Evolutionary conservation across 2,888 invertebrate genomes (phyloP), one percentile per base, ranked within the genome.

Genomic region (Macaria notata): DNA sequence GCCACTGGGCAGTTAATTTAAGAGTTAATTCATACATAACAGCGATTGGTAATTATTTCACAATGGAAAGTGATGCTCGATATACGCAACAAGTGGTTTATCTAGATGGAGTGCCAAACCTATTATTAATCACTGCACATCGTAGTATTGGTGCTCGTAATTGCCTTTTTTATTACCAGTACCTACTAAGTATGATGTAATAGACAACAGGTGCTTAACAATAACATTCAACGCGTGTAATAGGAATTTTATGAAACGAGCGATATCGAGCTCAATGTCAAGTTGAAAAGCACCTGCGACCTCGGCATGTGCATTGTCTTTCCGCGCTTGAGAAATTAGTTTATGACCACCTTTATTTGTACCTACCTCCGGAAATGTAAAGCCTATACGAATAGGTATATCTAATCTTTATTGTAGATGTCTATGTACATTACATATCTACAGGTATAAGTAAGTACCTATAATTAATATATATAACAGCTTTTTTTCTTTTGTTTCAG

Each of bases 401-500:
- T 3, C 39, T 39, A n/a, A n/a, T n/a, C n/a, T n/a, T n/a, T n/a
- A n/a, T n/a, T n/a, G n/a, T n/a, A n/a, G n/a, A n/a, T n/a, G n/a
- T n/a, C n/a, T n/a, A n/a, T n/a, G n/a, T n/a, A n/a, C n/a, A n/a
- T n/a, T n/a, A n/a, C n/a, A n/a, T n/a, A n/a, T n/a, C n/a, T n/a
- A n/a, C 5, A n/a, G n/a, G 8, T 9, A 41, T 47, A 55, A n/a
- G n/a, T n/a, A n/a, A n/a, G n/a, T n/a, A n/a, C n/a, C n/a, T n/a
- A n/a, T n/a, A n/a, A n/a, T n/a, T n/a, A n/a, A n/a, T n/a, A n/a
- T n/a, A n/a, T n/a, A n/a, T n/a, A n/a, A n/a, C n/a, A n/a, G n/a
- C n/a, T n/a, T n/a, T n/a, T n/a, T n/a, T n/a, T 55, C 6, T 67
- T 71, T 84, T 84, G 75, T 92, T 92, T 64, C 88, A 92, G 92